Evolutionary conservation across 2,797 vertebrate genomes (phyloP), one percentile per base, ranked within the genome.

Genomic region (Acanthopagrus latus): DNA sequence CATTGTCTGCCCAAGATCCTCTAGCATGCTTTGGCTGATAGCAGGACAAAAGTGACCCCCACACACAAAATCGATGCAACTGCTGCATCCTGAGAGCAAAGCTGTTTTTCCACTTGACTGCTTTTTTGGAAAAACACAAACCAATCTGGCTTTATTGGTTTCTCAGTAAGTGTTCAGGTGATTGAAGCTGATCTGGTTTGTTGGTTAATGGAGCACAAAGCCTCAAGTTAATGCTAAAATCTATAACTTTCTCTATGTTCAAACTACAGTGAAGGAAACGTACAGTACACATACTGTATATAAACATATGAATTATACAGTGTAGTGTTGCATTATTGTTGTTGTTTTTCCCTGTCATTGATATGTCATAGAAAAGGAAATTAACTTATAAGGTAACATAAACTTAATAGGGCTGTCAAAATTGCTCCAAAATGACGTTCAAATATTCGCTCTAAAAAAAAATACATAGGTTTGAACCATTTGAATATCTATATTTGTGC

Each of bases 181-280:
- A 97, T 96, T 96, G 95, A 93, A 85, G 92, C 95, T 96, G 95
- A 96, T 96, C 95, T 95, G 94, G 94, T 94, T 94, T 94, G 95
- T 96, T 95, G 95, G 86, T 94, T 94, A 96, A 95, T 96, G 95
- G 95, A 96, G 95, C 95, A 94, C 95, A 94, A 94, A 95, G 94
- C 95, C 93, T 91, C 41, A 25, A 64, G 17, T 94, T 95, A 95
- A 95, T 71, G 47, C 63, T 71, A 47, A 67, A 80, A 64, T 78
- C 54, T 33, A 27, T 64, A 29, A 64, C 25, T 17, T 43, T 51
- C 23, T 57, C 17, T 12, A 23, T 56, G n/a, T 56, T 81, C n/a
- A 51, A 69, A 65, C 11, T 51, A 21, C 20, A 50, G 20, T 21
- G 2, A 41, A 63, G 27, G 21, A 47, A 21, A 66, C 3, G 20